Evolutionary conservation across 2,113 vertebrate species (phyloP).

Genomic region (Phylloscopus trochiloides): DNA sequence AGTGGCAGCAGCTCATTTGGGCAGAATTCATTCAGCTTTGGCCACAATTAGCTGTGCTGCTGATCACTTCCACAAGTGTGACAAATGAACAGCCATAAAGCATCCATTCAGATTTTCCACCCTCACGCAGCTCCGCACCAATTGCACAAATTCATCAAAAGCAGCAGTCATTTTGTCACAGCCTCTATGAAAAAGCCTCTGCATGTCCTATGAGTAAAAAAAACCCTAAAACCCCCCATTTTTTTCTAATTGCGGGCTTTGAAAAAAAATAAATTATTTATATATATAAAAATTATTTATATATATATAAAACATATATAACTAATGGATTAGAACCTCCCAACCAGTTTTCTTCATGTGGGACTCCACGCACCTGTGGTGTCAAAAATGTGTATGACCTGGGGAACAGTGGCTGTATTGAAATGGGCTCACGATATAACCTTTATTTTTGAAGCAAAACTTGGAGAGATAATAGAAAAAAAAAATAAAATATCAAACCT

Average conservation of each 20-base stretch:
- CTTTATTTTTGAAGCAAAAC: not conserved
- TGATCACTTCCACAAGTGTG: not conserved
- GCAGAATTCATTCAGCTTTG: not conserved
- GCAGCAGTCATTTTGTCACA: not conserved
- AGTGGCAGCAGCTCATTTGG: not conserved
- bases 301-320: not conserved
- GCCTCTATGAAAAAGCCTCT: not conserved
- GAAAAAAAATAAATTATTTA: too few species aligned
- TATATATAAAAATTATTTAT: too few species aligned
- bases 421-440: not conserved
- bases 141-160: not conserved
- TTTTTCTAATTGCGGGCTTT: not conserved
- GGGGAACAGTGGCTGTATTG: not conserved
- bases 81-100: not conserved
- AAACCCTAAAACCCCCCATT: accelerated
- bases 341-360: not conserved
- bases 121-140: not conserved
- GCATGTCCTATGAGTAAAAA: not conserved
- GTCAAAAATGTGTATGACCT: not conserved
- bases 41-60: not conserved
- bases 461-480: not conserved
- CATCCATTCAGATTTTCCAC: not conserved
- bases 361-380: accelerated
- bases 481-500: not conserved
- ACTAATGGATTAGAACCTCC: not conserved